A percentile compares a stretch with the other conserved stretches of the same genome.
phyloP scores from a whole-genome alignment of 2,113 vertebrate species.

The Morone chrysops region DNA sequence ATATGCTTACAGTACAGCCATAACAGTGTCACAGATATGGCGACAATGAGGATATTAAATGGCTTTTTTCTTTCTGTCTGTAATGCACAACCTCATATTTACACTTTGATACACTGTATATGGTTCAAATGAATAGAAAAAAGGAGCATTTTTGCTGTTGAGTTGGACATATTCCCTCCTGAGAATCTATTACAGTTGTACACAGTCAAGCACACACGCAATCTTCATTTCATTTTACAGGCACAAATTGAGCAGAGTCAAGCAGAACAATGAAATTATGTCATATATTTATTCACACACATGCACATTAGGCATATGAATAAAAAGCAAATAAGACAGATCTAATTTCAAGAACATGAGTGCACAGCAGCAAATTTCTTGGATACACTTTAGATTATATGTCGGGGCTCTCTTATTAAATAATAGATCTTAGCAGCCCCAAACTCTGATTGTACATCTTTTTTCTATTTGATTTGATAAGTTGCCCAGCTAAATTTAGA shows the following conservation, averaged over 20 bases:
- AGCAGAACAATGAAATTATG: constrained; percentile 77
- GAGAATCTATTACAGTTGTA: constrained; percentile 56
- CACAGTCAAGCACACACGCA: constrained; percentile 36
- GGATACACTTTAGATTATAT: constrained; percentile 69
- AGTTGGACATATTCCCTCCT: constrained; percentile 45
- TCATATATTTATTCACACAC: constrained; percentile 73
- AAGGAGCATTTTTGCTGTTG: constrained; percentile 26
- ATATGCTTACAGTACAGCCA: background rate
- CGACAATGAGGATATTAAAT: constrained; percentile 3
- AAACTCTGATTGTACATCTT: constrained; percentile 73
- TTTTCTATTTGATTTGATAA: constrained; percentile 77
- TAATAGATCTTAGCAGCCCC: constrained; percentile 69
- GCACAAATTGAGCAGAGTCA: constrained; percentile 72
- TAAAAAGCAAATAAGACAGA: constrained; percentile 77
- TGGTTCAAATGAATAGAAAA: constrained; percentile 43
- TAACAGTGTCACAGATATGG: background rate
- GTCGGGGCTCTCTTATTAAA: constrained; percentile 75
- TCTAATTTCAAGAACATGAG: constrained; percentile 75
- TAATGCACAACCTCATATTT: background rate
- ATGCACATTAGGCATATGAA: constrained; percentile 71
- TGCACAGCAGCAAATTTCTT: constrained; percentile 67
- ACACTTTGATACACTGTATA: constrained; percentile 4
- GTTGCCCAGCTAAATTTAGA: constrained; percentile 79
- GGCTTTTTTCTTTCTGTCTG: background rate
- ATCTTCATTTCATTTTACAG: constrained; percentile 67